These are phyloP conservation scores for Anas platyrhynchos DNA, from an alignment of 2,113 vertebrate species.

Conservation along the genomic window DNA sequence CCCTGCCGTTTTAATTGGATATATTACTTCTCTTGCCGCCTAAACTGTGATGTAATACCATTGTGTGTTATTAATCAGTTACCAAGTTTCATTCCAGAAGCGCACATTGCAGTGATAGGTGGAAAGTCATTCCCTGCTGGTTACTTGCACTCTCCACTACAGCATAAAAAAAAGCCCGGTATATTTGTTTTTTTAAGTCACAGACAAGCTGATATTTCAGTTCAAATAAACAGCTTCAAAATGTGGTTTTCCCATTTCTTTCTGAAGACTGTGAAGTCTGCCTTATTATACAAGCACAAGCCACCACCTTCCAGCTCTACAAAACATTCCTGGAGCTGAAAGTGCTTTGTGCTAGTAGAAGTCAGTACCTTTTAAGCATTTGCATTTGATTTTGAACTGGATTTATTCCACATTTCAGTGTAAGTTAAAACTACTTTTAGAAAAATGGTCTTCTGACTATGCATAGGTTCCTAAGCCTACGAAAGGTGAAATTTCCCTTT, in stretches of 20 bases:
- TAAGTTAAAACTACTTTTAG: neutral
- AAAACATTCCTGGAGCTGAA: neutral
- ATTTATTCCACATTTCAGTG: neutral
- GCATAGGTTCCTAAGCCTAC: neutral
- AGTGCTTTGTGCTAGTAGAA: neutral
- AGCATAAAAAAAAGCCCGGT: neutral
- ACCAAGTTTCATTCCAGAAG: slow-evolving; percentile 55
- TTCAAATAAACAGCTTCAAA: slow-evolving; percentile 10
- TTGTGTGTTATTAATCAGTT: slow-evolving; percentile 71
- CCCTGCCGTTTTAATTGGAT: slow-evolving; percentile 76
- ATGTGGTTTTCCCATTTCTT: neutral
- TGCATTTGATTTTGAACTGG: neutral
- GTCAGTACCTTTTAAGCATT: neutral
- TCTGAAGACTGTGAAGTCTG: neutral
- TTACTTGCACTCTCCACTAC: neutral
- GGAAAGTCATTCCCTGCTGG: slow-evolving; percentile 1
- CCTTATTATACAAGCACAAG: neutral
- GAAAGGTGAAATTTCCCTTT: neutral
- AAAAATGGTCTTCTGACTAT: neutral
- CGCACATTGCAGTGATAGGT: neutral
- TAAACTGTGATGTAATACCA: slow-evolving; percentile 68
- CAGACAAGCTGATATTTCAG: neutral
- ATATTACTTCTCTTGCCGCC: slow-evolving; percentile 67
- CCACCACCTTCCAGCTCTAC: neutral
- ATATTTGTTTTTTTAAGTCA: neutral